Evolutionary conservation across 2,113 vertebrate genomes (phyloP), one percentile per base, ranked within the genome.

Genomic region (Erpornis zantholeuca): DNA sequence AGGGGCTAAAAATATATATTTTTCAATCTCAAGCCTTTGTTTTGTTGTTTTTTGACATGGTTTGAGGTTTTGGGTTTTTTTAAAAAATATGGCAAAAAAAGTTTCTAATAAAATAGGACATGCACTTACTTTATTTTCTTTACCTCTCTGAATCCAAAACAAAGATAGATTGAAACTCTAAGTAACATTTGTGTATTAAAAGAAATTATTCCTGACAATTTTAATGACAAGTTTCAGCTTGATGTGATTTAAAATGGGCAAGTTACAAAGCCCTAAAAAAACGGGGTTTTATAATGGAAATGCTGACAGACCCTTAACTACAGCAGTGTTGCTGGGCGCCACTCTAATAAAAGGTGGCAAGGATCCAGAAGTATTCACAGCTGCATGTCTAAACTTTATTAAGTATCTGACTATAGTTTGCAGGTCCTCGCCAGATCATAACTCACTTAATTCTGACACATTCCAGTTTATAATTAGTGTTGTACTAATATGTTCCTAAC

Each of bases 321-420:
- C 87, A 69, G 94, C 88, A 28, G 33, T 0, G 64, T 97, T 97
- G 94, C 98, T 95, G 97, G 98, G 98, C 94, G 94, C 97, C 96
- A 92, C 96, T 80, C 59, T 97, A 97, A 98, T 97, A 98, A 97
- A 98, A 97, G 76, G 96, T 98, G 98, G 98, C 98, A 92, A 88
- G 64, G 49, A 42, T 98, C 98, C 98, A 98, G 96, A 86, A 97
- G 93, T 80, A 89, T 97, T 97, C 49, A 91, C 97, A 97, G 98
- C 97, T 98, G 97, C 98, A 96, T 94, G 98, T 97, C 97, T 97
- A 96, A 86, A 95, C 95, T 97, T 98, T 98, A 98, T 98, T 97
- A 98, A 98, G 97, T 96, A 98, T 98, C 97, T 98, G 97, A 97
- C 96, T 98, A 91, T 92, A 97, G 95, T 97, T 90, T 97, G 88